Base-by-base conservation (phyloP, 2,797 vertebrate genomes). In the Periparus ater region DNA sequence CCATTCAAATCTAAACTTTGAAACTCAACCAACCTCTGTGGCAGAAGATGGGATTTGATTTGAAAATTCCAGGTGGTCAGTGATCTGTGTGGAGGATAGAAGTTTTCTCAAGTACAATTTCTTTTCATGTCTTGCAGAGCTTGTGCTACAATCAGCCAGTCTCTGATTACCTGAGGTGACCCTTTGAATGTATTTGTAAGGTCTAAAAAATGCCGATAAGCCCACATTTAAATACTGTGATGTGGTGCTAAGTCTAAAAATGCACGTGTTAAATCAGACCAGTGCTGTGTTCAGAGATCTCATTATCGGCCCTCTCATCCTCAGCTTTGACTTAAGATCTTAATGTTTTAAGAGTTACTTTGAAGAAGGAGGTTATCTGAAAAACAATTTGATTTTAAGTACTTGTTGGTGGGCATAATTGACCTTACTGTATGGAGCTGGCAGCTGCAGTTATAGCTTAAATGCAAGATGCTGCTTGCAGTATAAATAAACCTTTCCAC, bases 401-500 rank as follows among this genome's bases (percentile, higher is more conserved):
- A 77, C 38, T 94, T 89, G 72, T 91, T 68, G 78, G 70, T 83
- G 65, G 78, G 76, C 76, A 88, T 83, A 88, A 94, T 66, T 75
- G 45, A 78, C 85, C 58, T 61, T 84, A 75, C 60, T 72, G 50
- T 72, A 72, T 66, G 45, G 75, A 88, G 48, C 6, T 73, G 80
- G 81, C 71, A 96, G 83, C 81, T 85, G 91, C 50, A 81, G 55
- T 91, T 81, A 44, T 6, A 89, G 85, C 82, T 93, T 86, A 85
- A 92, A 93, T 85, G 38, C 26, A 80, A 72, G 85, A 77, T 10
- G 20, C 78, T 89, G 57, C 91, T 95, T 95, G 94, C 79, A 91
- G 58, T 97, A 96, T 94, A 97, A 97, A 96, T 96, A 97, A 94
- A 90, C 27, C 45, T 91, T 92, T 84, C 71, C 77, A 72, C 89